Evolutionary conservation across 2,888 invertebrate species (phyloP), one percentile per base, ranked within the genome.

Genomic region (Rhogogaster chlorosoma): DNA sequence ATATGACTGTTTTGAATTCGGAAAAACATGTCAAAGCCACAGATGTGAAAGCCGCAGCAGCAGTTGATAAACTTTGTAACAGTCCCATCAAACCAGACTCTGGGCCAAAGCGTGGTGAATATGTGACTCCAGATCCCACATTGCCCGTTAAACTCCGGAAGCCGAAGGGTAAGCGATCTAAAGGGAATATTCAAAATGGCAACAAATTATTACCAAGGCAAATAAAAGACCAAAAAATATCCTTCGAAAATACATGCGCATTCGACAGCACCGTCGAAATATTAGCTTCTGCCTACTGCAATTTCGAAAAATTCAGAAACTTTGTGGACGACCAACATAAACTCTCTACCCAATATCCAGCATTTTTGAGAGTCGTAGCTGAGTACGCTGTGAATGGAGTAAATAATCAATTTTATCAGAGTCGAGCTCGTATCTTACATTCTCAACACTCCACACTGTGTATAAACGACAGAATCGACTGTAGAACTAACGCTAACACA

Each of bases 61-160:
- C 5, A 61, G n/a, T n/a, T 61, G 18, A 61, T 18, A 70, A 32
- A 70, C 10, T 9, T 70, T 70, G 29, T 18, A 26, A 22, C 29
- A 70, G 29, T 75, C 32, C 45, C 42, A 18, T 10, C 38, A 36
- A 75, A 42, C 22, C 22, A 22, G 45, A 22, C 22, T 18, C 7
- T 22, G 1, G n/a, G 45, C 75, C 75, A 75, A 36, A 22, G n/a
- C 38, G 75, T 38, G 75, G 75, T 4, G n/a, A 75, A 75, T 75
- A 75, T 22, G 45, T 75, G n/a, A 38, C 75, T n/a, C 75, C 75
- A 75, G 75, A 75, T 75, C 75, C 75, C 9, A 4, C 6, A 75
- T 10, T 75, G 22, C 42, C 32, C 22, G 75, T 75, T 42, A 75
- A 45, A 42, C 45, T 75, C 6, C 75, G 42, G 42, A 75, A 75